Conservation (phyloP, 1,140 invertebrate species). For the Caenorhabditis brenneri region DNA sequence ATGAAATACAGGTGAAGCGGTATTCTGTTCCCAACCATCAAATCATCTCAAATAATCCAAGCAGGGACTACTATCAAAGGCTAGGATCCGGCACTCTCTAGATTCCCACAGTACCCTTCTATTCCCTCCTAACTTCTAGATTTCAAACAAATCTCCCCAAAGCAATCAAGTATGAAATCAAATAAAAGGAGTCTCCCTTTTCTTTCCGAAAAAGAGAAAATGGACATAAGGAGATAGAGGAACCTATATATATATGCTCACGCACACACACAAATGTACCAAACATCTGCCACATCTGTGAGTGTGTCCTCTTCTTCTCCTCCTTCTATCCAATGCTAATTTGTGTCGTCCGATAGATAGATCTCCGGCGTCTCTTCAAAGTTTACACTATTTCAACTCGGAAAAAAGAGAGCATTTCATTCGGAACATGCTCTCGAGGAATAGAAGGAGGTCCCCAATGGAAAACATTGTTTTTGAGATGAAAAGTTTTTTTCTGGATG, state of each 20-base stretch:
- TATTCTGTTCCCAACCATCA: too few species aligned
- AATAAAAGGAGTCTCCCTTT: background rate
- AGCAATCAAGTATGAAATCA: background rate
- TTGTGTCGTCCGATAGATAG: background rate
- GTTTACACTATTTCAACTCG: background rate
- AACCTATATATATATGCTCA: slow-evolving; percentile 19
- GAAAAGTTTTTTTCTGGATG: too few species aligned
- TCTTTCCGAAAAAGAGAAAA: background rate
- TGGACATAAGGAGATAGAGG: background rate
- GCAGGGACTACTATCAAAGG: too few species aligned
- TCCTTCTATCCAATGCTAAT: background rate
- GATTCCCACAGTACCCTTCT: too few species aligned
- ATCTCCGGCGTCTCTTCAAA: background rate
- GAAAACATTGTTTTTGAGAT: background rate
- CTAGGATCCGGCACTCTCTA: too few species aligned
- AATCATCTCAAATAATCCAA: too few species aligned
- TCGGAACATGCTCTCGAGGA: background rate
- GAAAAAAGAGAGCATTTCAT: slow-evolving; percentile 3
- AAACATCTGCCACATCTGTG: slow-evolving; percentile 23
- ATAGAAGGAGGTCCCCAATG: too few species aligned
- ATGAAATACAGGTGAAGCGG: too few species aligned
- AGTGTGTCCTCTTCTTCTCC: background rate
- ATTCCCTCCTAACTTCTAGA: too few species aligned
- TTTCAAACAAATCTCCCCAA: too few species aligned
- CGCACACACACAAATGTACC: slow-evolving; percentile 2